phyloP scores from a whole-genome alignment of 2,113 vertebrate species.

The Gobius niger region DNA sequence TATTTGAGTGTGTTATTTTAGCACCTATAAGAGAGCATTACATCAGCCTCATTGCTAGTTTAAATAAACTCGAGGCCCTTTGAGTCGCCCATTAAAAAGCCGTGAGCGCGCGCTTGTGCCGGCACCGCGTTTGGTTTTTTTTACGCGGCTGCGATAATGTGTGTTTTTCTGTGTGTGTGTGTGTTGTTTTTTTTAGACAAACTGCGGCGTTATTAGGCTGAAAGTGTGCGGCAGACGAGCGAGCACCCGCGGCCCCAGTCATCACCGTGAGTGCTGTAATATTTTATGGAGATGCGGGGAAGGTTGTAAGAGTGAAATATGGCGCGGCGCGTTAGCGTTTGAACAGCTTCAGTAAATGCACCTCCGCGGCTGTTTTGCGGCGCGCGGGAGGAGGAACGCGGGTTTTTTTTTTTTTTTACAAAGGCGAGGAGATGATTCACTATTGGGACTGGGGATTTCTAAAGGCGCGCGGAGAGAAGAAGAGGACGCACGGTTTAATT shows the following conservation, averaged over 20 bases:
- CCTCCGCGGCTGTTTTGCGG: conserved; percentile 66
- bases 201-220: conserved; percentile 40
- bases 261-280: conserved; percentile 72
- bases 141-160: conserved; percentile 40
- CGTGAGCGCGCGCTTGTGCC: conserved; percentile 5
- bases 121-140: conserved; percentile 25
- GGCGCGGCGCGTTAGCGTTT: conserved; percentile 47
- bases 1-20: not conserved
- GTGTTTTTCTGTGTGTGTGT: conserved; percentile 30
- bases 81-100: not conserved
- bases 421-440: conserved; percentile 60
- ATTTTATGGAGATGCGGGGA: conserved; percentile 75
- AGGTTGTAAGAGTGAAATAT: conserved; percentile 74
- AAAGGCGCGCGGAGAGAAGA: not conserved
- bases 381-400: conserved; percentile 47
- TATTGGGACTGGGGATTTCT: conserved; percentile 60
- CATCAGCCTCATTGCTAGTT: not conserved
- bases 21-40: not conserved
- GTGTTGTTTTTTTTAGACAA: conserved; percentile 25
- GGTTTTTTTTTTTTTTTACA: conserved; percentile 45
- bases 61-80: not conserved
- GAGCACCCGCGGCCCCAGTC: conserved; percentile 46
- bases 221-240: conserved; percentile 25
- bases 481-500: conserved; percentile 39
- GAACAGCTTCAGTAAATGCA: conserved; percentile 64